These are phyloP conservation scores for Heterochromis multidens DNA, from an alignment of 2,113 vertebrate species.

Conservation along the genomic window DNA sequence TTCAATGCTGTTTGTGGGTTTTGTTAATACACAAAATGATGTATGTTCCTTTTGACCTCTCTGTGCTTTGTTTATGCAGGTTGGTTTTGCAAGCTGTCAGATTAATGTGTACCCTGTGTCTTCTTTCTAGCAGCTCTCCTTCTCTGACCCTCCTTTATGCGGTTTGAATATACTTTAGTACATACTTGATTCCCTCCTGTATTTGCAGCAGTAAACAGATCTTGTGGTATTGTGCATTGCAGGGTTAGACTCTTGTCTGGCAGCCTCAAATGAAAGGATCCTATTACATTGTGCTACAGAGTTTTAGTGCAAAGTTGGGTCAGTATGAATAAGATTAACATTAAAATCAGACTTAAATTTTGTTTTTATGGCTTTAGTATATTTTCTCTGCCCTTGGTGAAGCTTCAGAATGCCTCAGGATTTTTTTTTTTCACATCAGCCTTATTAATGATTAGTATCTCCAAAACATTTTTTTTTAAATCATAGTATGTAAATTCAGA, in stretches of 20 bases:
- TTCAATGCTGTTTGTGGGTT: neutral
- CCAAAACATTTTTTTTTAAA: neutral
- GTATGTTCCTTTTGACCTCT: neutral
- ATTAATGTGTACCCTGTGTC: neutral
- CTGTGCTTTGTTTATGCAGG: neutral
- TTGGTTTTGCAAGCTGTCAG: neutral
- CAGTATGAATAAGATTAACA: neutral
- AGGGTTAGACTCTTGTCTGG: neutral
- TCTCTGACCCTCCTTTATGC: neutral
- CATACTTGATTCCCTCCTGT: neutral
- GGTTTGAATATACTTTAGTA: neutral
- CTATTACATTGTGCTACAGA: constrained; percentile 52
- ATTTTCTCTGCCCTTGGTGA: neutral
- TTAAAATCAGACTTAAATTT: neutral
- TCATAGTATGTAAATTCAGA: too few species aligned
- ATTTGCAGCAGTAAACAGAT: constrained; percentile 13
- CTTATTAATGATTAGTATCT: neutral
- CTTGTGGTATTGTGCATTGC: neutral
- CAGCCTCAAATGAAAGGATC: constrained; percentile 3
- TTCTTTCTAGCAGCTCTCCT: neutral
- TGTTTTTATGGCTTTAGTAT: neutral
- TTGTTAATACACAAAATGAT: neutral
- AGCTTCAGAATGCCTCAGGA: neutral
- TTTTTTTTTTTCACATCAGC: neutral
- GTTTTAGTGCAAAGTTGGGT: neutral